Evolutionary conservation across 2,113 vertebrate genomes (phyloP).

Genomic region (Trematocara unimaculatum): DNA sequence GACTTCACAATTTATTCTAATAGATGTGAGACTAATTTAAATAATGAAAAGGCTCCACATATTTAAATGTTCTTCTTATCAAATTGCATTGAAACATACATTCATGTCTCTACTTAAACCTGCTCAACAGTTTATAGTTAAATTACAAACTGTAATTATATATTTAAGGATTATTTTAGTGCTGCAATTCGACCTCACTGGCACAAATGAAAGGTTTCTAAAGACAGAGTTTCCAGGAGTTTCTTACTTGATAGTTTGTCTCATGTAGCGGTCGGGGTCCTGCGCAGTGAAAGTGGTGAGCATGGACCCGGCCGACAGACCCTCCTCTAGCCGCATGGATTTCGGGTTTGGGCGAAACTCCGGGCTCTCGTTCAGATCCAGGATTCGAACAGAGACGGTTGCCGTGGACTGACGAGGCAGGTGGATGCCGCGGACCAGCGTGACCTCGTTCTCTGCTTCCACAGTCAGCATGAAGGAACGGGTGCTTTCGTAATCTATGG

Average conservation of each 20-base stretch:
- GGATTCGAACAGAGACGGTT: constrained; percentile 86
- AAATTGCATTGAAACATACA: neutral
- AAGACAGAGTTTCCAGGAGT: neutral
- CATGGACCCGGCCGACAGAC: constrained; percentile 78
- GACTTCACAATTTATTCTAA: neutral
- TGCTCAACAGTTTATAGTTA: neutral
- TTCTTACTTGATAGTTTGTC: constrained; percentile 81
- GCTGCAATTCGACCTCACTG: neutral
- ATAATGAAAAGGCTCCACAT: neutral
- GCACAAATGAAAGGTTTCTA: neutral
- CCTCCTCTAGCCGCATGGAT: constrained; percentile 87
- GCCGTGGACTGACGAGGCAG: constrained; percentile 93
- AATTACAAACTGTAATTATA: neutral
- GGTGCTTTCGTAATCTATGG: constrained; percentile 91
- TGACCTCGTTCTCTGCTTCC: constrained; percentile 89
- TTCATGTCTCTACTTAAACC: neutral
- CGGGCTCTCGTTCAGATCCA: constrained; percentile 93
- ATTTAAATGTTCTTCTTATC: neutral
- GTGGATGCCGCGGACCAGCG: constrained; percentile 89
- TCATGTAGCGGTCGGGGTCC: constrained; percentile 89
- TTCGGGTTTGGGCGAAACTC: constrained; percentile 92
- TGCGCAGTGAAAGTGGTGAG: constrained; percentile 86
- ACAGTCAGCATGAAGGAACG: constrained; percentile 89
- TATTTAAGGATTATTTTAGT: neutral
- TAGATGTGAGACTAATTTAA: neutral